Percentiles rank a stretch among this genome's conserved stretches.
Evolutionary conservation across 1,140 invertebrate genomes (phyloP).

Genomic region (Stegodyphus dumicola): DNA sequence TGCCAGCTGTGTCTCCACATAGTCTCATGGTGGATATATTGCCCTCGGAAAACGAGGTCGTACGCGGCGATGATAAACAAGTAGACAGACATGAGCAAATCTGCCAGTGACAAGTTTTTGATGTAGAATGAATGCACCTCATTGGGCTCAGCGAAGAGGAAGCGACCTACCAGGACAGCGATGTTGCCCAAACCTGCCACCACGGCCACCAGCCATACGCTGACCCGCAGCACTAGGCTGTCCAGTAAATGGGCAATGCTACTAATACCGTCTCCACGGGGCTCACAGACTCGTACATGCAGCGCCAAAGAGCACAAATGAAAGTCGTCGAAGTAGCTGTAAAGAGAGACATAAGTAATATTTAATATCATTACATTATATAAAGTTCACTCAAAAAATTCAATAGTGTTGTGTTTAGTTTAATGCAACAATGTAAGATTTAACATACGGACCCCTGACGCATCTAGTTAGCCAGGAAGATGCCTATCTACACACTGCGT

Average conservation of each 20-base stretch:
- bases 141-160: slow-evolving; percentile 70
- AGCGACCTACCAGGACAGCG: slow-evolving; percentile 75
- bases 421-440: not conserved
- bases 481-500: not conserved
- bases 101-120: slow-evolving; percentile 81
- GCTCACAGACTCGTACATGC: slow-evolving; percentile 72
- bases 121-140: slow-evolving; percentile 73
- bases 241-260: slow-evolving; percentile 75
- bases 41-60: slow-evolving; percentile 75
- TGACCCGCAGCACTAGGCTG: slow-evolving; percentile 73
- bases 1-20: slow-evolving; percentile 77
- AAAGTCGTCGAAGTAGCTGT: slow-evolving; percentile 78
- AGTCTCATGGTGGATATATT: slow-evolving; percentile 74
- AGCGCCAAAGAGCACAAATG: slow-evolving; percentile 77
- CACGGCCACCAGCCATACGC: slow-evolving; percentile 78
- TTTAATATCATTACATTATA: not conserved
- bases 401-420: not conserved
- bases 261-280: slow-evolving; percentile 76
- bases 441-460: not conserved
- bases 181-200: slow-evolving; percentile 77
- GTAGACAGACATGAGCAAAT: slow-evolving; percentile 83
- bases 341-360: slow-evolving; percentile 58
- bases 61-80: slow-evolving; percentile 77
- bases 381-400: not conserved
- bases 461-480: not conserved